These are phyloP conservation scores for Paramisgurnus dabryanus DNA, from an alignment of 2,113 vertebrate species.

Conservation along the genomic window DNA sequence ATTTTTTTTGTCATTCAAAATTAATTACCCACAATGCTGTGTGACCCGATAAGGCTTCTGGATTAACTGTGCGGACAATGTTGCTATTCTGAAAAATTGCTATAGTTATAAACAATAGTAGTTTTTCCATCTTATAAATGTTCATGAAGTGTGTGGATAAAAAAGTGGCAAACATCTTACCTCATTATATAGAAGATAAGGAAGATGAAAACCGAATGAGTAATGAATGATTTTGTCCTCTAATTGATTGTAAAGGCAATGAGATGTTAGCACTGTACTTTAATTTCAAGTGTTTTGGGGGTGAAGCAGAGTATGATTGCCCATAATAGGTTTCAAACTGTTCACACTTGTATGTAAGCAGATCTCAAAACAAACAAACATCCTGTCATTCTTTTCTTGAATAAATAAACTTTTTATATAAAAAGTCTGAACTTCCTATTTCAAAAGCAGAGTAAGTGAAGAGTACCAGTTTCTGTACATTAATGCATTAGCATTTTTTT, in stretches of 20 bases:
- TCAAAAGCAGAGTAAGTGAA: too few species aligned
- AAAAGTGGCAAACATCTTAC: background rate
- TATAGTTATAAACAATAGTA: background rate
- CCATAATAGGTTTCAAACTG: too few species aligned
- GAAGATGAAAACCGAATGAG: background rate
- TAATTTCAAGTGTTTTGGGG: background rate
- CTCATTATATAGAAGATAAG: constrained; percentile 6
- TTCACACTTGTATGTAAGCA: too few species aligned
- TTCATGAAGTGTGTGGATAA: constrained; percentile 4
- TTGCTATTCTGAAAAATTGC: background rate
- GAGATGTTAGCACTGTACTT: background rate
- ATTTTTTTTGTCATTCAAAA: constrained; percentile 7
- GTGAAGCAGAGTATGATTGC: background rate
- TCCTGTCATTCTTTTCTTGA: constrained; percentile 57
- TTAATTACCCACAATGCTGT: constrained; percentile 7
- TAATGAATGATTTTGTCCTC: background rate
- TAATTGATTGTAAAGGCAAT: background rate
- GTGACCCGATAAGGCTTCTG: background rate
- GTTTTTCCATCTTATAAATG: background rate
- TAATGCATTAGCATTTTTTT: too few species aligned
- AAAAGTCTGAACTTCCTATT: background rate
- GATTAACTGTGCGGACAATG: background rate
- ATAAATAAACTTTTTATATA: constrained; percentile 57
- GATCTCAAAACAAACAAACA: constrained; percentile 44
- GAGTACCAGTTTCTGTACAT: too few species aligned